Evolutionary conservation across 2,797 vertebrate species (phyloP), one percentile per base, ranked within the genome.

Genomic region (Sus cebifrons): DNA sequence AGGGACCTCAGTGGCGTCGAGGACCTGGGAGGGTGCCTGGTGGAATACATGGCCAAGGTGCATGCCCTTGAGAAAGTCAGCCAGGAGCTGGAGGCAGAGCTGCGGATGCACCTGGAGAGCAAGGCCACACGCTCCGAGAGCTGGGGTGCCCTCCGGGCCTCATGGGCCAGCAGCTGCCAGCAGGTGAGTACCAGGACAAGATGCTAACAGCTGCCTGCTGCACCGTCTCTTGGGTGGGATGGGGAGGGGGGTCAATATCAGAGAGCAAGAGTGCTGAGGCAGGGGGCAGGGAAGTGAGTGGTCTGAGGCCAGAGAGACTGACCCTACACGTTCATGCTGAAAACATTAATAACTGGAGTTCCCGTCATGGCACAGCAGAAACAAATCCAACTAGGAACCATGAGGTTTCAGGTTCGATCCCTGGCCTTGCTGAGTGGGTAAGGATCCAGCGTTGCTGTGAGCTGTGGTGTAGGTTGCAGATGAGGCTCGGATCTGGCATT

Each of bases 21-120:
- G 13, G 99, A 98, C 70, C 98, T 99, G 29, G 99, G 99, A 25
- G 96, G 98, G 92, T 99, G 99, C 97, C 98, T 99, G 98, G 98
- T 99, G 98, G 99, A 99, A 96, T 99, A 99, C 96, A 98, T 99
- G 1, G 99, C 99, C 97, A 99, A 99, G 97, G 99, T 99, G 36
- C 98, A 98, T 0, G 98, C 99, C 0, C 98, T 99, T 15, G 99
- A 99, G 95, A 98, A 99, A 88, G 98, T 99, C 88, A 99, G 99
- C 98, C 99, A 99, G 74, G 99, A 99, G 98, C 98, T 99, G 98
- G 99, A 99, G 96, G 98, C 99, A 21, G 99, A 99, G 93, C 99
- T 99, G 95, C 97, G 99, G 3, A 97, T 98, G 60, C 98, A 99
- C 79, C 98, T 99, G 97, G 99, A 99, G 98, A 99, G 99, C 97